Conservation (phyloP, 2,113 vertebrate species). For the Hystrix cristata region DNA sequence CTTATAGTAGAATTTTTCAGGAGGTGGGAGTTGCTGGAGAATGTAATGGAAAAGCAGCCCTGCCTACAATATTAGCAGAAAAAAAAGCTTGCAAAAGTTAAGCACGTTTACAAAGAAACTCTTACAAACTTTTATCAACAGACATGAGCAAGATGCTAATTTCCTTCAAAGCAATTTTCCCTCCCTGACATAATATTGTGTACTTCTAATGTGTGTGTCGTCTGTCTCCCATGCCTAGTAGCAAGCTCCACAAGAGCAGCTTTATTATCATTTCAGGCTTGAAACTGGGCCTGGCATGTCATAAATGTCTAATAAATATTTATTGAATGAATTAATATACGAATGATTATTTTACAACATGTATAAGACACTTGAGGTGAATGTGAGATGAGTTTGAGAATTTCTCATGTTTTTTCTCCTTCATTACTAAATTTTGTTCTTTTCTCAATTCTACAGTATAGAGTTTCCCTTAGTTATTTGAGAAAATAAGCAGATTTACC, state of each 20-base stretch:
- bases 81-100: background rate
- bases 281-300: background rate
- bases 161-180: background rate
- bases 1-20: background rate
- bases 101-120: background rate
- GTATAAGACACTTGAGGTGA: background rate
- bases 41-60: background rate
- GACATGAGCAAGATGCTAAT: background rate
- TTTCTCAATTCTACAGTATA: background rate
- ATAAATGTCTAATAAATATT: background rate
- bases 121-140: slow-evolving; percentile 11
- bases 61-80: background rate
- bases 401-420: background rate
- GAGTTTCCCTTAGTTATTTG: slow-evolving; percentile 31
- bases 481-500: slow-evolving; percentile 66
- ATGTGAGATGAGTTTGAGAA: background rate
- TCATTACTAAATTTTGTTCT: background rate
- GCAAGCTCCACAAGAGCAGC: background rate
- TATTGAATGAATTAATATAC: background rate
- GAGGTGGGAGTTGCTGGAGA: background rate
- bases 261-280: background rate
- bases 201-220: background rate
- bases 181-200: background rate
- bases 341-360: background rate
- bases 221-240: background rate